Conservation (phyloP, 2,797 vertebrate species). For the Onychomys arenicola region DNA sequence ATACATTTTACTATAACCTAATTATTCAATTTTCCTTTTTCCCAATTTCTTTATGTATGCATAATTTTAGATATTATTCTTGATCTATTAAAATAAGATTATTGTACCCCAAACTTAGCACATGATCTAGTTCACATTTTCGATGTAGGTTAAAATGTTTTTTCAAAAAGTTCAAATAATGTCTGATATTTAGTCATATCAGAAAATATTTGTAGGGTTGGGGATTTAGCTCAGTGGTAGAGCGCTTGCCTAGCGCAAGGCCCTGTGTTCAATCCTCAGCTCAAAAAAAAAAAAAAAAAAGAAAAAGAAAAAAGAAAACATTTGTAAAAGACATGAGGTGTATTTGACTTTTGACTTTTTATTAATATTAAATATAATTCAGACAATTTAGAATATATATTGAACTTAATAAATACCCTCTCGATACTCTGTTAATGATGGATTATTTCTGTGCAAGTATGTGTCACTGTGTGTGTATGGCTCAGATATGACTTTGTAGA, state of each 20-base stretch:
- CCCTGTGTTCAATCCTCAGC: too few relatives aligned
- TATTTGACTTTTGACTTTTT: neutral
- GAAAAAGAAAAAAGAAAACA: too few relatives aligned
- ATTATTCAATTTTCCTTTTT: neutral
- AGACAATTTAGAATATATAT: neutral
- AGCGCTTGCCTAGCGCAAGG: too few relatives aligned
- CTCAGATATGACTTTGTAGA: neutral
- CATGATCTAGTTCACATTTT: neutral
- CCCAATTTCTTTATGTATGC: neutral
- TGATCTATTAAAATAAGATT: neutral
- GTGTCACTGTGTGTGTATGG: neutral
- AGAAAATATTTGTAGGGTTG: neutral
- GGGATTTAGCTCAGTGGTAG: too few relatives aligned
- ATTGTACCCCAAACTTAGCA: neutral
- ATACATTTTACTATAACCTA: neutral
- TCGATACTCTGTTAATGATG: neutral
- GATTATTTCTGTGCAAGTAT: neutral
- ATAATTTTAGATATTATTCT: neutral
- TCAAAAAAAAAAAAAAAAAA: too few relatives aligned
- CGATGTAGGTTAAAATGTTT: neutral
- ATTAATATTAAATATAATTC: neutral
- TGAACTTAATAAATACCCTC: neutral
- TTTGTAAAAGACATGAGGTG: neutral
- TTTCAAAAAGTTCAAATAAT: neutral
- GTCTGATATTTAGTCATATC: neutral